Evolutionary conservation across 2,888 invertebrate genomes (phyloP), one percentile per base, ranked within the genome.

Genomic region (Amblyteles armatorius): DNA sequence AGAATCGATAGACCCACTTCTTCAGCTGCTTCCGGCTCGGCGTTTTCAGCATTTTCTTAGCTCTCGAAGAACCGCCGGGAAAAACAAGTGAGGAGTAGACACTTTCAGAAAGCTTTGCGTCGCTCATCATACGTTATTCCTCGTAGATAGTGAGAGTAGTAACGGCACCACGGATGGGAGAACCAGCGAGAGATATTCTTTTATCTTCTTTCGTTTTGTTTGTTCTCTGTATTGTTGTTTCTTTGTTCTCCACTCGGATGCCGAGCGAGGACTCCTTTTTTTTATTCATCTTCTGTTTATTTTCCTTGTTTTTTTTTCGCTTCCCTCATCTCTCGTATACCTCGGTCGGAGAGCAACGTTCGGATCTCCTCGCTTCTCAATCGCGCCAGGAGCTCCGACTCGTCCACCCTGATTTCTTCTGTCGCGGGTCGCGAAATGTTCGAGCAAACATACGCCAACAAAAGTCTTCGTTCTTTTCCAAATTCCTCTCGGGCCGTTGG

Each of bases 331-430:
- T 57, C 57, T 11, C 26, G 57, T 26, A 13, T 0, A 19, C 9
- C 57, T 57, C 57, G 57, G 11, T 44, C 57, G 57, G 57, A 57
- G 57, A 57, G 57, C 19, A 57, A 26, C 57, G 73, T 26, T 52
- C 3, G 33, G 50, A 71, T 71, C 52, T 50, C 22, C 57, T 60
- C 57, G 57, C 44, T 40, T 44, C 57, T 73, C 73, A 73, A 73
- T 73, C 73, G 73, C 57, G 36, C 57, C 44, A 16, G 57, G 26
- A 44, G 57, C 73, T 57, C 57, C 57, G 73, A 73, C 57, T 73
- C 73, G 57, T 73, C 33, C 71, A 71, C 71, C 52, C 71, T 29
- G 57, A 40, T 73, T 7, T 60, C 57, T 40, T 40, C 73, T 44
- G 57, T 26, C 40, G 73, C 57, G 9, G n/a, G 57, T 26, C 26